Conservation (phyloP, 2,888 invertebrate genomes). For the Drosophila multiciliata region DNA sequence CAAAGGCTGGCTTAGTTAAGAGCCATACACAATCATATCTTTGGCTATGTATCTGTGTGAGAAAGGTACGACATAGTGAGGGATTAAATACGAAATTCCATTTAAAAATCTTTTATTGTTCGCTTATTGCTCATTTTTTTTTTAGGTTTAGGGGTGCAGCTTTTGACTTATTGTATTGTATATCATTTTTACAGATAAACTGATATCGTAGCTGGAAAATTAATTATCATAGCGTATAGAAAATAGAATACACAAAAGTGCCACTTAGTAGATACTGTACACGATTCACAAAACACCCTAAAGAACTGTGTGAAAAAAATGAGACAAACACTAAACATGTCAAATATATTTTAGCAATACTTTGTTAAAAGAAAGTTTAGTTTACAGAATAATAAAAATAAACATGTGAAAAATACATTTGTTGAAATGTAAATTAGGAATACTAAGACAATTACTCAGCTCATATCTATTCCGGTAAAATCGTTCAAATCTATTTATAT, state of each 20-base stretch:
- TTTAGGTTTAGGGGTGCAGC: conserved; percentile 67
- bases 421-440: too few relatives aligned
- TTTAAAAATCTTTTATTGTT: conserved; percentile 78
- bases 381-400: neutral
- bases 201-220: conserved; percentile 73
- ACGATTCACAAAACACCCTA: conserved; percentile 20
- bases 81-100: conserved; percentile 78
- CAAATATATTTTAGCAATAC: neutral
- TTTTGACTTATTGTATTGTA: conserved; percentile 50
- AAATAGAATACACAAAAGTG: conserved; percentile 22
- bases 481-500: too few relatives aligned
- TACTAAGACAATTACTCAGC: too few relatives aligned
- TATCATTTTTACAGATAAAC: conserved; percentile 68
- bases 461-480: too few relatives aligned
- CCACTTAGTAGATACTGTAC: conserved; percentile 37
- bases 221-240: conserved; percentile 65
- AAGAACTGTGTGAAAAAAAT: conserved; percentile 29
- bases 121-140: conserved; percentile 69
- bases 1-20: conserved; percentile 73
- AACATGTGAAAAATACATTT: too few relatives aligned
- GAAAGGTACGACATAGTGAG: conserved; percentile 75
- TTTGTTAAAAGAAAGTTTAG: neutral
- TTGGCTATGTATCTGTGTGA: conserved; percentile 40
- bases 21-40: conserved; percentile 51
- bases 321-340: neutral